Conservation (phyloP, 2,888 invertebrate genomes). For the Monopis laevigella region DNA sequence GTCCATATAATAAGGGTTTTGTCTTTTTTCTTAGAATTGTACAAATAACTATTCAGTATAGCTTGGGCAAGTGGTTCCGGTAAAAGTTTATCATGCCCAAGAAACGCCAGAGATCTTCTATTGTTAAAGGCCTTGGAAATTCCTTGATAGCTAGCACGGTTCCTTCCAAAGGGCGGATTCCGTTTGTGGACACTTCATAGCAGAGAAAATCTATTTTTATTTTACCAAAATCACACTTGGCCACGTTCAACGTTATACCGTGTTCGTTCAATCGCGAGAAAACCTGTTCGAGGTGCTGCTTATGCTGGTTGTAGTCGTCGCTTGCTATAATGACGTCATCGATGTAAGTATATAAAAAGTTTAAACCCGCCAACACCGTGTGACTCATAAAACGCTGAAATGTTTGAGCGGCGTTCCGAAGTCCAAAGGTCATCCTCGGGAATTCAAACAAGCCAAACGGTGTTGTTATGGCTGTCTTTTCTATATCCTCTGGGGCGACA, state of each 20-base stretch:
- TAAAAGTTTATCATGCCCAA: conserved; percentile 35
- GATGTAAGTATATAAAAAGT: conserved; percentile 12
- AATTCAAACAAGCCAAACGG: conserved; percentile 30
- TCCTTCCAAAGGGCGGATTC: conserved; percentile 16
- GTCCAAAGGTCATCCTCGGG: conserved; percentile 27
- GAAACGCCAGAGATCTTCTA: conserved; percentile 18
- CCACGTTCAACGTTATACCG: conserved; percentile 15
- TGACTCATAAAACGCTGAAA: conserved; percentile 28
- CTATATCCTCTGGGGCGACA: conserved; percentile 22
- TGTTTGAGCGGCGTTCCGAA: conserved; percentile 29
- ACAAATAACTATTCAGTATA: conserved; percentile 24
- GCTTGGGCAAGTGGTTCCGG: conserved; percentile 25
- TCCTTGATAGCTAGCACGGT: conserved; percentile 18
- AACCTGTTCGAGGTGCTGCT: conserved; percentile 11
- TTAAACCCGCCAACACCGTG: conserved; percentile 16
- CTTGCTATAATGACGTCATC: conserved; percentile 15
- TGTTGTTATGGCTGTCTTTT: conserved; percentile 31
- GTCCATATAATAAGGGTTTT: conserved; percentile 21
- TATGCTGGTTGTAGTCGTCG: conserved; percentile 9
- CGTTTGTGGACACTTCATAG: conserved; percentile 18
- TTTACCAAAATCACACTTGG: conserved; percentile 18
- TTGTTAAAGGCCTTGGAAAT: conserved; percentile 16
- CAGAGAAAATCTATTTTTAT: conserved; percentile 18
- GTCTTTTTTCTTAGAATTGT: conserved; percentile 20
- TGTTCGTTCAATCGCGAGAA: conserved; percentile 12